Base-by-base conservation (phyloP, 2,797 vertebrate species). In the Pogoniulus pusillus region DNA sequence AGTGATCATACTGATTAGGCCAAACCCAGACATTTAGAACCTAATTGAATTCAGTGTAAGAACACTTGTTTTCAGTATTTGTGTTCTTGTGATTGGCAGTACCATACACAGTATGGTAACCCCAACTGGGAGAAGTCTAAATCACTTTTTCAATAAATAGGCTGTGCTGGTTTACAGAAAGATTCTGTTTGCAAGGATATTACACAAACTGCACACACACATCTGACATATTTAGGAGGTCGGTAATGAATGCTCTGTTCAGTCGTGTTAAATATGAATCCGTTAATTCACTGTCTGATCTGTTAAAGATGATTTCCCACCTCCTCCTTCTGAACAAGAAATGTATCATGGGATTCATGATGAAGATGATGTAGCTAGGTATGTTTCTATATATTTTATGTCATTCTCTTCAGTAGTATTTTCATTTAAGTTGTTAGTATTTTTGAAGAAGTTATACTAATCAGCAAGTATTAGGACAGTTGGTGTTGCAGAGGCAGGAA, bases 321-420 rank as follows among this genome's bases (percentile, higher is more conserved):
- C 97, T 16, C 97, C 97, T 32, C 96, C 97, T 57, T 94, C 96
- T 3, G 97, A 95, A 16, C 98, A 98, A 79, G 98, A 99, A 30
- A 98, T 99, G 87, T 99, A 99, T 54, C 98, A 99, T 71, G 98
- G 98, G 29, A 88, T 99, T 53, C 94, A 98, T 16, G 98, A 98
- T 35, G 96, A 97, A 58, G 97, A 96, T n/a, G 55, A 93, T 64
- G 94, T 89, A 35, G 72, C 97, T 63, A 97, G 97, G 99, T 99
- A 96, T 86, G 96, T 32, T 71, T 94, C 64, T 41, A 34, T 89
- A 32, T 37, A 6, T 76, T 82, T 82, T 78, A 41, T 63, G 57
- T 49, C 12, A 43, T 83, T 12, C 71, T 82, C 32, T 76, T 69
- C 74, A 60, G 16, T 19, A 43, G 37, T 71, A 30, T 49, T 70